Evolutionary conservation across 2,888 invertebrate genomes (phyloP).

Genomic region (Leucoptera coffeella): DNA sequence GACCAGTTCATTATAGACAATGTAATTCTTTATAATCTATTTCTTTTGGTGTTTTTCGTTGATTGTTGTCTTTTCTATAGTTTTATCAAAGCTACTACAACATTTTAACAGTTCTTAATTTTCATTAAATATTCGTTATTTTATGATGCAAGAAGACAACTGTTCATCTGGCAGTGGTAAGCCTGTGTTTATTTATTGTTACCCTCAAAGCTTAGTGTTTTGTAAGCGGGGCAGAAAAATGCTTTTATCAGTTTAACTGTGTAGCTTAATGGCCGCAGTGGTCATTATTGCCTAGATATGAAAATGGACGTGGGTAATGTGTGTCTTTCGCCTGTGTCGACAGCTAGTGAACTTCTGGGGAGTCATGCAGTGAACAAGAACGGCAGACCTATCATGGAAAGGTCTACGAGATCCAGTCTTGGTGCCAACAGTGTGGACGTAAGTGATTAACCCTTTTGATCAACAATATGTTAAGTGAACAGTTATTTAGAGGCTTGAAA

Average conservation of each 20-base stretch:
- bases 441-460: too few relatives aligned
- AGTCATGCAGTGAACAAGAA: slow-evolving; percentile 42
- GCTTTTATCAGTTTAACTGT: slow-evolving; percentile 23
- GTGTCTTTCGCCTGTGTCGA: slow-evolving; percentile 28
- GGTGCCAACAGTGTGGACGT: slow-evolving; percentile 46
- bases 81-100: too few relatives aligned
- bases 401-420: slow-evolving; percentile 35
- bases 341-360: slow-evolving; percentile 46
- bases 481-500: not conserved
- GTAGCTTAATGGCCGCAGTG: slow-evolving; percentile 23
- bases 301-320: slow-evolving; percentile 31
- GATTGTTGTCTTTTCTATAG: too few relatives aligned
- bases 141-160: slow-evolving; percentile 33
- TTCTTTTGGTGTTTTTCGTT: too few relatives aligned
- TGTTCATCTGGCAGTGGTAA: slow-evolving; percentile 40
- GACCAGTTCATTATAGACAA: too few relatives aligned
- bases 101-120: too few relatives aligned
- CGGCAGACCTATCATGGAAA: slow-evolving; percentile 44
- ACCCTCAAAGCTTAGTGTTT: too few relatives aligned
- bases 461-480: too few relatives aligned
- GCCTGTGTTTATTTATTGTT: slow-evolving; percentile 12
- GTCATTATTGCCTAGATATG: slow-evolving; percentile 36
- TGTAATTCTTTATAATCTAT: too few relatives aligned
- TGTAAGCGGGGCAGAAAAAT: too few relatives aligned
- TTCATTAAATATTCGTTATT: too few relatives aligned